Conservation (phyloP, 2,888 invertebrate genomes). For the Embidobia sp. region DNA sequence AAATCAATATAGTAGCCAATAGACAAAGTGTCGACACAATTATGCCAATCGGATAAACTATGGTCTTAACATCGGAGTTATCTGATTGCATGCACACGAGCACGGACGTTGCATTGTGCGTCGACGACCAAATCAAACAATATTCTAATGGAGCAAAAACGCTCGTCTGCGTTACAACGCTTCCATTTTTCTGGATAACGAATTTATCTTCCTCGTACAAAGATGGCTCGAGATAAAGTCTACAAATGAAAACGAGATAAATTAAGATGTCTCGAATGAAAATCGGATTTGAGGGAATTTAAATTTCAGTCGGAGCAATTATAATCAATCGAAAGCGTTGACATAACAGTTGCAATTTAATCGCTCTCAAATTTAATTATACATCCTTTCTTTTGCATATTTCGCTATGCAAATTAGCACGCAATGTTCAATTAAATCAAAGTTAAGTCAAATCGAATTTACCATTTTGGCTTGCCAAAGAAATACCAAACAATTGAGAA, state of each 20-base stretch:
- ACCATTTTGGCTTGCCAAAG: too few species aligned
- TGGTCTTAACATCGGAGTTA: background rate
- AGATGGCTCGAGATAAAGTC: conserved; percentile 60
- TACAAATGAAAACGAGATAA: conserved; percentile 3
- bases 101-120: conserved; percentile 22
- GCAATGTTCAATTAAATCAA: background rate
- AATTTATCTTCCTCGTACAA: conserved; percentile 54
- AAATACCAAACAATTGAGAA: too few species aligned
- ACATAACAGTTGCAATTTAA: too few species aligned
- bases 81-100: conserved; percentile 32
- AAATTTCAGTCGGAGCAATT: too few species aligned
- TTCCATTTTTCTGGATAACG: conserved; percentile 58
- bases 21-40: conserved; percentile 71
- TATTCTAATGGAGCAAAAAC: conserved; percentile 37
- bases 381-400: conserved; percentile 1
- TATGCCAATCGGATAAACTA: conserved; percentile 66
- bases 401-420: background rate
- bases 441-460: background rate
- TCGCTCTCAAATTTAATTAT: too few species aligned
- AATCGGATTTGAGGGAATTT: background rate
- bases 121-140: conserved; percentile 59
- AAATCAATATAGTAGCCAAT: conserved; percentile 73
- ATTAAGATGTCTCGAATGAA: background rate
- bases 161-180: background rate
- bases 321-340: too few species aligned